phyloP scores from a whole-genome alignment of 2,113 vertebrate species.

The Indri indri region DNA sequence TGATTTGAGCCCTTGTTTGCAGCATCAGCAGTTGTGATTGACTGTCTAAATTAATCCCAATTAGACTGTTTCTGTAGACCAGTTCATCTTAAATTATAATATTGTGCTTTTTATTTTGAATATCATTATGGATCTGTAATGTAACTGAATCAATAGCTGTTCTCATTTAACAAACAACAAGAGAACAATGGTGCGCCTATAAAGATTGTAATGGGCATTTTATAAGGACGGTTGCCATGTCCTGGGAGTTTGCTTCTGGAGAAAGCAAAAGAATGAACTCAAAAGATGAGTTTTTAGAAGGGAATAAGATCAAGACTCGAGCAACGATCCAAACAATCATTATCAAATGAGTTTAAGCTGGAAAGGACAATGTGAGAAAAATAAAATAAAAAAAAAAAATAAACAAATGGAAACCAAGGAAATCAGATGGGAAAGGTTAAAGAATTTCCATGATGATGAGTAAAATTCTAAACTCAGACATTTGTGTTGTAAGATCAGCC shows the following conservation, averaged over 20 bases:
- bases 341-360: neutral
- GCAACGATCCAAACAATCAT: neutral
- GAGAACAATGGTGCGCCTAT: neutral
- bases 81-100: slow-evolving; percentile 6
- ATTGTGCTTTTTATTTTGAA: slow-evolving; percentile 25
- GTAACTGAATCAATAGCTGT: neutral
- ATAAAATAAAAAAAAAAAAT: neutral
- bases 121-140: neutral
- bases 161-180: neutral
- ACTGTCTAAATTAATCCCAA: slow-evolving; percentile 43
- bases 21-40: neutral
- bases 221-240: neutral
- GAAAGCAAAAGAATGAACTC: neutral
- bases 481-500: neutral
- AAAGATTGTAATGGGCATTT: neutral
- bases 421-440: neutral
- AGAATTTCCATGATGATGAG: neutral
- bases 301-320: neutral
- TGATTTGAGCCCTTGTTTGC: neutral
- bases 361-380: neutral
- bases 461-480: neutral
- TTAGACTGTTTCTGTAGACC: neutral
- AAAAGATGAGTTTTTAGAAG: neutral
- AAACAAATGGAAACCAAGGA: neutral
- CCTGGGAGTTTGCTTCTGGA: neutral